Evolutionary conservation across 2,888 invertebrate species (phyloP).

Genomic region (Lasioglossum pauxillum): DNA sequence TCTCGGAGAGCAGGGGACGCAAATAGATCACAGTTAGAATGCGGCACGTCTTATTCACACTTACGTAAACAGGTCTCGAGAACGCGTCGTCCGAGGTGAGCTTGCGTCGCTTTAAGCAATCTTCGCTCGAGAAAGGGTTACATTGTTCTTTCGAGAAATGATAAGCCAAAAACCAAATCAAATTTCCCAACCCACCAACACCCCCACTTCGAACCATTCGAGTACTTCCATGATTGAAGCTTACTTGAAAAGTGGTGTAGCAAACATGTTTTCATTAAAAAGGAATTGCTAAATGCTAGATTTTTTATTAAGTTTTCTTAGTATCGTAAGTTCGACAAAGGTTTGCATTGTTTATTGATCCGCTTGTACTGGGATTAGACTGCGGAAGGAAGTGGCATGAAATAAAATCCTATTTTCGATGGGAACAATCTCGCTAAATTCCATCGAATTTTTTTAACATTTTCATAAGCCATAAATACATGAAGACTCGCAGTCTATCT

Average conservation of each 20-base stretch:
- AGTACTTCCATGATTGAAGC: neutral
- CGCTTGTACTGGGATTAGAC: no score
- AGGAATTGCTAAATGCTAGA: no score
- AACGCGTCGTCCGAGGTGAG: constrained; percentile 53
- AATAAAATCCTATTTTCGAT: no score
- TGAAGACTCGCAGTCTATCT: no score
- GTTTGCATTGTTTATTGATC: no score
- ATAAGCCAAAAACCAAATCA: neutral
- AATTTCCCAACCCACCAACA: neutral
- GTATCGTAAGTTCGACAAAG: no score
- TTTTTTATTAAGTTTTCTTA: no score
- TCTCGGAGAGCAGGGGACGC: constrained; percentile 67
- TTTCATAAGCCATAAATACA: no score
- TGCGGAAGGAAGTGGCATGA: no score
- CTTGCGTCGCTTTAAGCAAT: neutral
- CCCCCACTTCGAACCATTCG: neutral
- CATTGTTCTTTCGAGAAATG: neutral
- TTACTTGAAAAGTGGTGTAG: neutral
- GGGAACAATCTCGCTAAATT: no score
- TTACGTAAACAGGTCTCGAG: constrained; percentile 74
- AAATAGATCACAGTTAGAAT: constrained; percentile 74
- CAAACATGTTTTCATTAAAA: neutral
- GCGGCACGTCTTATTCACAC: constrained; percentile 73
- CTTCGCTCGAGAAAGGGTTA: constrained; percentile 18
- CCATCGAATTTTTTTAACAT: no score